Evolutionary conservation across 2,888 invertebrate species (phyloP).

Genomic region (Amphiduros pacificus): DNA sequence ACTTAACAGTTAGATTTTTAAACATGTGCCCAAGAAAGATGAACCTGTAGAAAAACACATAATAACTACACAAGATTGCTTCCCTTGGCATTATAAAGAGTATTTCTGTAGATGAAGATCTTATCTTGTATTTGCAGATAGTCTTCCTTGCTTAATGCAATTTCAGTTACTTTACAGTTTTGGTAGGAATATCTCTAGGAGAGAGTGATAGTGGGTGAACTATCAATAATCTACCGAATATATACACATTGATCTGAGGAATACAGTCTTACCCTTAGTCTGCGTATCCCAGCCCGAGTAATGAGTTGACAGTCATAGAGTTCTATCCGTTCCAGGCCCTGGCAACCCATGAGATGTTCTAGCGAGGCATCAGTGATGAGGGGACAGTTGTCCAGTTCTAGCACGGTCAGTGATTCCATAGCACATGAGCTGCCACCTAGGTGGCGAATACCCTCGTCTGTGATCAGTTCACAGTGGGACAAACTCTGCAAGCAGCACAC

Average conservation of each 20-base stretch:
- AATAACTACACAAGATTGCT: too few species aligned
- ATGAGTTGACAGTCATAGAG: constrained; percentile 99
- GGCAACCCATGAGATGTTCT: constrained; percentile 91
- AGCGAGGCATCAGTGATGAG: constrained; percentile 94
- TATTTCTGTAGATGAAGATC: too few species aligned
- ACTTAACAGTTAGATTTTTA: too few species aligned
- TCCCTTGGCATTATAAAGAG: too few species aligned
- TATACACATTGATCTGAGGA: too few species aligned
- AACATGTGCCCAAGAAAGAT: too few species aligned
- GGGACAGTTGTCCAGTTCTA: constrained; percentile 98
- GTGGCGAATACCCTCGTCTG: constrained; percentile 96
- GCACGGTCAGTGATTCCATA: constrained; percentile 73
- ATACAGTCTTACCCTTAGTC: constrained; percentile 83
- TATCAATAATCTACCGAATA: too few species aligned
- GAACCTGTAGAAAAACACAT: too few species aligned
- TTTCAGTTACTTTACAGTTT: background rate
- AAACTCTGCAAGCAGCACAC: too few species aligned
- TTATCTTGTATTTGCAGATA: too few species aligned
- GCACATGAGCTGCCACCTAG: constrained; percentile 90
- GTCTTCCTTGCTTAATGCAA: background rate
- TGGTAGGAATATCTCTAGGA: background rate
- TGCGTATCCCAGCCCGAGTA: constrained; percentile 92
- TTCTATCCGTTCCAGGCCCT: constrained; percentile 94
- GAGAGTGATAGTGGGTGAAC: too few species aligned
- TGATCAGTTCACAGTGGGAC: constrained; percentile 98